Evolutionary conservation across 2,797 vertebrate species (phyloP), one percentile per base, ranked within the genome.

Genomic region (Bovichtus variegatus): DNA sequence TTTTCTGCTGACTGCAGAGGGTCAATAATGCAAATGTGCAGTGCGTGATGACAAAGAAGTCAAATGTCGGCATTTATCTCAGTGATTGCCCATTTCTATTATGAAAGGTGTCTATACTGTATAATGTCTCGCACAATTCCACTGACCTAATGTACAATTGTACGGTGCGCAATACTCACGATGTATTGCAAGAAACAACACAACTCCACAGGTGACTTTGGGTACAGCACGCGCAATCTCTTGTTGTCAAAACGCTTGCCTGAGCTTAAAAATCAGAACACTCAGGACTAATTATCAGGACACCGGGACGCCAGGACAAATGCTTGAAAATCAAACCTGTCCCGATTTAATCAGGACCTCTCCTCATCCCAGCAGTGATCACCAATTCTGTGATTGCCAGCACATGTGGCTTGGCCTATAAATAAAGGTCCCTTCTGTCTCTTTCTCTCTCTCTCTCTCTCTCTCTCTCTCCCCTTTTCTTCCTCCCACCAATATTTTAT

Each of bases 401-500:
- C 72, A 89, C 74, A 80, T 77, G 64, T 82, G 61, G 63, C 77
- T 60, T 18, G 3, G 58, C 44, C 71, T 59, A 64, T 68, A 76
- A 79, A 88, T 87, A 86, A 64, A 70, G 60, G 40, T 61, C 27
- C 38, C 3, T 23, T 47, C 46, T 23, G 7, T 50, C 21, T 60
- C 21, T 46, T 25, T 36, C 55, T 47, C 23, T 65, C 46, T 43
- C 36, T 59, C 8, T 23, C 7, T 50, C 21, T 60, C 6, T n/a
- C 29, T 40, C 9, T 46, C 16, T 53, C n/a, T n/a, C 23, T 15
- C 18, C 9, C 21, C 19, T 67, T 6, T 44, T 44, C 41, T 72
- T 43, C 53, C 47, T 77, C 78, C 76, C 41, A 82, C 76, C 16
- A 47, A 51, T 69, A 7, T 61, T 81, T 80, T 61, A 65, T 78